Base-by-base conservation (phyloP, 2,797 vertebrate genomes). In the Betta splendens region DNA sequence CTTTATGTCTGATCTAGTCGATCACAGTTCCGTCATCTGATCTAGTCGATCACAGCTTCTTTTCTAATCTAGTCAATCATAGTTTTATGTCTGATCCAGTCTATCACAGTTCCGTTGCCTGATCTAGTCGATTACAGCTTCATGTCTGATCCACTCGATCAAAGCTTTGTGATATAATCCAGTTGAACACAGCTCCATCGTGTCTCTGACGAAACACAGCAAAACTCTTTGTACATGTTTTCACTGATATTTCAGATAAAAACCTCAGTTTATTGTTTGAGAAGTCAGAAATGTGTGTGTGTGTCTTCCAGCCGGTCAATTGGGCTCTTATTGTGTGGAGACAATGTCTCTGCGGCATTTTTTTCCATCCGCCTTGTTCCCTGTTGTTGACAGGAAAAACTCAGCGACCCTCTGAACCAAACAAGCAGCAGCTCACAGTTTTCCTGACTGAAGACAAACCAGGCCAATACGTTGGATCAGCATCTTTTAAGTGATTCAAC, bases 341-440 rank as follows among this genome's bases (percentile, higher is more conserved):
- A 29, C 36, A 52, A 43, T 31, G 39, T 64, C 59, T 31, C 28
- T 7, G 33, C 42, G 48, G 37, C 5, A 38, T 18, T 57, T 12
- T 35, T 69, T 70, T 60, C 56, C 25, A 9, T 33, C 44, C 1
- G 57, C 48, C 39, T 69, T 51, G 42, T 54, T 58, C 7, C 32
- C 39, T 3, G 29, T 20, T 55, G 60, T 48, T n/a, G 13, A 51
- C 51, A 44, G 72, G 69, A 75, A 65, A 56, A 38, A 26, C 39
- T 42, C 39, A 18, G 29, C n/a, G 49, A 60, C 38, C 36, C 8
- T 4, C 2, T 23, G 2, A 5, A 48, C 3, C 29, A 31, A 61
- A 61, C 37, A 15, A 9, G 10, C 12, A 15, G 23, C 17, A 62
- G 10, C 29, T 29, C 8, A 40, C 5, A 10, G 4, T 12, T 4